Base-by-base conservation (phyloP, 2,797 vertebrate species). In the Psittacula echo region DNA sequence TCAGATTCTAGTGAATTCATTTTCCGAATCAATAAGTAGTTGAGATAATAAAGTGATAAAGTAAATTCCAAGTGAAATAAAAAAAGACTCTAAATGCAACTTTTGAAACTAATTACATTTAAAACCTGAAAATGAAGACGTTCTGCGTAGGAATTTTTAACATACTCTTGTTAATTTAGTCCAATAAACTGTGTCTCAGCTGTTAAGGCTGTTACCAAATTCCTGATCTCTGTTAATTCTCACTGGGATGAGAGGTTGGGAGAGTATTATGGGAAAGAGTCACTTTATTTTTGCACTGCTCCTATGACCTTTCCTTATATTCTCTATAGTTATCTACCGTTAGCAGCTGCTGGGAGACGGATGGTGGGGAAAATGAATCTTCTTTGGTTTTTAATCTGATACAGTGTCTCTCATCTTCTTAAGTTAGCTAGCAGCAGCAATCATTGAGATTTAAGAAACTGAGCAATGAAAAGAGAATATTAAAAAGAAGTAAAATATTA, bases 221-320 rank as follows among this genome's bases (percentile, higher is more conserved):
- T 87, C 22, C 20, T 77, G 68, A 51, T 77, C 6, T 90, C 39
- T 75, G 8, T 60, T 65, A 92, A 65, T 83, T 89, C 42, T 80
- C n/a, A 32, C 3, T 65, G 21, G 21, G 23, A 29, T 8, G 6
- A 85, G 30, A 74, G 3, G 39, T 21, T 70, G 22, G n/a, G 13
- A 87, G 44, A 79, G 18, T 48, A 51, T 74, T 89, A 39, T 66
- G 50, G 54, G 32, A 77, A 74, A 70, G 9, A 66, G 12, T 26
- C n/a, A 37, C 48, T 30, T 54, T 77, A 66, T 83, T 89, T 91
- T 87, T 92, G 7, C 37, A 47, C 45, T 89, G 23, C 29, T 91
- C 18, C 45, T 45, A 13, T 80, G 93, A 94, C 61, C 48, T 85
- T 87, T 87, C 19, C 29, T 85, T 91, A 13, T 58, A 65, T 62